phyloP scores from a whole-genome alignment of 2,888 invertebrate genomes.

The Callinectes sapidus region DNA sequence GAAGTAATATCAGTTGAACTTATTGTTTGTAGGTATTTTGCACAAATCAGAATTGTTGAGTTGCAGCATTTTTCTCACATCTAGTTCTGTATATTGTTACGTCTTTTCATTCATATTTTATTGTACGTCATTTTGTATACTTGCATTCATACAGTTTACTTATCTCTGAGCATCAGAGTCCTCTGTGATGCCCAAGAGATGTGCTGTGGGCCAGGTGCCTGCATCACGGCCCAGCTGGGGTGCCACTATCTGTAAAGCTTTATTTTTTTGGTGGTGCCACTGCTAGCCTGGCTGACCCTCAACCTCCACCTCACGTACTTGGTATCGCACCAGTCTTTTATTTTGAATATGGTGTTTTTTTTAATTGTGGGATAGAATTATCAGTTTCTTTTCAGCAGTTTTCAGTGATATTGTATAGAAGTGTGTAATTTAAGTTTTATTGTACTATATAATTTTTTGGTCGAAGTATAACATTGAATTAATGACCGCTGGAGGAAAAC shows the following conservation, averaged over 20 bases:
- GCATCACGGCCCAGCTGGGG: slow-evolving; percentile 41
- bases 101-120: slow-evolving; percentile 15
- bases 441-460: slow-evolving; percentile 43
- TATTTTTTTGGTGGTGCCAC: slow-evolving; percentile 55
- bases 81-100: background rate
- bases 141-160: slow-evolving; percentile 4
- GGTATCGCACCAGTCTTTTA: slow-evolving; percentile 42
- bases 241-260: slow-evolving; percentile 48
- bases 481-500: slow-evolving; percentile 34
- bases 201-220: slow-evolving; percentile 53
- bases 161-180: background rate
- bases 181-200: slow-evolving; percentile 10
- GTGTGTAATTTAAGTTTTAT: slow-evolving; percentile 37
- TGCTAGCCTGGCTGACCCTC: slow-evolving; percentile 51
- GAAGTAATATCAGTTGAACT: background rate
- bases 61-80: slow-evolving; percentile 20
- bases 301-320: slow-evolving; percentile 52
- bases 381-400: slow-evolving; percentile 29
- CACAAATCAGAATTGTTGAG: slow-evolving; percentile 18
- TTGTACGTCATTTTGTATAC: slow-evolving; percentile 2
- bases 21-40: background rate
- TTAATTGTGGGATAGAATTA: slow-evolving; percentile 31
- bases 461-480: slow-evolving; percentile 34
- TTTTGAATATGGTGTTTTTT: slow-evolving; percentile 47
- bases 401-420: slow-evolving; percentile 50